Evolutionary conservation across 2,797 vertebrate genomes (phyloP).

Genomic region (Spinibarbus caldwelli): DNA sequence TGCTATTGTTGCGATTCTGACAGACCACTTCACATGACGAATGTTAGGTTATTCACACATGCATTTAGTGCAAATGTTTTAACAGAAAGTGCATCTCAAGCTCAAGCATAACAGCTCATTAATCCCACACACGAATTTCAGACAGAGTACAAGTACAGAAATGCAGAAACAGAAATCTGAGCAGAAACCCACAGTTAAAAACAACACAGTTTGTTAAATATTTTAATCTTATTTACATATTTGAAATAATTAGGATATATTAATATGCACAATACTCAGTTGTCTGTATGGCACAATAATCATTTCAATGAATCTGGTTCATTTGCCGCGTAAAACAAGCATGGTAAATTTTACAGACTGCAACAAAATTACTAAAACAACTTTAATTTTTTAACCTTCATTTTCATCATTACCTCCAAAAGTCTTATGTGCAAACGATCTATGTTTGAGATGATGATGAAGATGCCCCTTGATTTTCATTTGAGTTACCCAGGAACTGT

Average conservation of each 20-base stretch:
- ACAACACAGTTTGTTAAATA: constrained; percentile 50
- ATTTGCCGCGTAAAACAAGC: constrained; percentile 2
- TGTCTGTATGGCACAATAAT: constrained; percentile 30
- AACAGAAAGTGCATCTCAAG: constrained; percentile 79
- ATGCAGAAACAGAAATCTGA: constrained; percentile 63
- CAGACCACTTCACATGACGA: constrained; percentile 83
- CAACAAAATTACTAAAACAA: constrained; percentile 36
- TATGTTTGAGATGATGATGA: constrained; percentile 77
- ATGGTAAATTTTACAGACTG: not conserved
- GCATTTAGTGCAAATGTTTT: constrained; percentile 83
- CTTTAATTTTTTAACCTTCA: constrained; percentile 27
- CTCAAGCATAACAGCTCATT: constrained; percentile 74
- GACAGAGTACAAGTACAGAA: constrained; percentile 71
- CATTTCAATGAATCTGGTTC: constrained; percentile 10
- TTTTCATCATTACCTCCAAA: constrained; percentile 35
- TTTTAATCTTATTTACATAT: constrained; percentile 67
- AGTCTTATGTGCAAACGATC: constrained; percentile 45
- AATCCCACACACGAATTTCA: constrained; percentile 66
- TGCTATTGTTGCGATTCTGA: constrained; percentile 73
- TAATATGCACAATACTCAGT: constrained; percentile 71
- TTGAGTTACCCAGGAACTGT: constrained; percentile 89
- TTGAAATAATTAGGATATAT: constrained; percentile 73
- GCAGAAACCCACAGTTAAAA: constrained; percentile 60
- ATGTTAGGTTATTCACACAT: constrained; percentile 82
- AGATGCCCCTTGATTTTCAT: constrained; percentile 84